Conservation (phyloP, 2,888 invertebrate genomes). For the Cremastinae sp. region DNA sequence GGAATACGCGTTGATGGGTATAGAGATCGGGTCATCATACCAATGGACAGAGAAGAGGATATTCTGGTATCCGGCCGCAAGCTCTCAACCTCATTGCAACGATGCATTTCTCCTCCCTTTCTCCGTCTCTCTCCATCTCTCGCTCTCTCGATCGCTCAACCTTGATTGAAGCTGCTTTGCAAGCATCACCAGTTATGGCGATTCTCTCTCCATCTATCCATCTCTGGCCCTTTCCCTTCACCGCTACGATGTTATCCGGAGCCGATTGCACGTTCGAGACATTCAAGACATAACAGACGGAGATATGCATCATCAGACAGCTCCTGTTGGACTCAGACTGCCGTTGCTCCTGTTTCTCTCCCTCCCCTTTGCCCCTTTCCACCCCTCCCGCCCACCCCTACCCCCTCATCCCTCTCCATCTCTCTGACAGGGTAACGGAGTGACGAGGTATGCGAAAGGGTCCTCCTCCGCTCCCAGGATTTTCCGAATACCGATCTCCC, state of each 20-base stretch:
- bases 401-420: neutral
- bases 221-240: slow-evolving; percentile 36
- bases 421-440: slow-evolving; percentile 56
- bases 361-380: slow-evolving; percentile 33
- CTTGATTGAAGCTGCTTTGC: slow-evolving; percentile 56
- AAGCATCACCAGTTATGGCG: slow-evolving; percentile 59
- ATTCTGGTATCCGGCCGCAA: slow-evolving; percentile 77
- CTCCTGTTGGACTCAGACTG: slow-evolving; percentile 64
- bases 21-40: slow-evolving; percentile 53
- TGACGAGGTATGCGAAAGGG: slow-evolving; percentile 71
- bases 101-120: slow-evolving; percentile 65
- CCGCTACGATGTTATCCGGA: slow-evolving; percentile 41
- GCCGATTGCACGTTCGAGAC: slow-evolving; percentile 69
- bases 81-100: slow-evolving; percentile 77
- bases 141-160: slow-evolving; percentile 49
- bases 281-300: slow-evolving; percentile 78
- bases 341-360: slow-evolving; percentile 62
- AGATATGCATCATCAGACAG: slow-evolving; percentile 78
- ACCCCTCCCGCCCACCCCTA: neutral
- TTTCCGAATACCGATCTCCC: slow-evolving; percentile 66
- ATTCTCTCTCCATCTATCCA: slow-evolving; percentile 25
- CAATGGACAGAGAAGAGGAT: slow-evolving; percentile 21
- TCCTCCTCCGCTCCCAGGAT: slow-evolving; percentile 67
- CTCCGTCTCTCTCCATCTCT: slow-evolving; percentile 9
- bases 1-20: slow-evolving; percentile 29